Evolutionary conservation across 1,140 invertebrate genomes (phyloP).

Genomic region (Rhagoletis zephyria): DNA sequence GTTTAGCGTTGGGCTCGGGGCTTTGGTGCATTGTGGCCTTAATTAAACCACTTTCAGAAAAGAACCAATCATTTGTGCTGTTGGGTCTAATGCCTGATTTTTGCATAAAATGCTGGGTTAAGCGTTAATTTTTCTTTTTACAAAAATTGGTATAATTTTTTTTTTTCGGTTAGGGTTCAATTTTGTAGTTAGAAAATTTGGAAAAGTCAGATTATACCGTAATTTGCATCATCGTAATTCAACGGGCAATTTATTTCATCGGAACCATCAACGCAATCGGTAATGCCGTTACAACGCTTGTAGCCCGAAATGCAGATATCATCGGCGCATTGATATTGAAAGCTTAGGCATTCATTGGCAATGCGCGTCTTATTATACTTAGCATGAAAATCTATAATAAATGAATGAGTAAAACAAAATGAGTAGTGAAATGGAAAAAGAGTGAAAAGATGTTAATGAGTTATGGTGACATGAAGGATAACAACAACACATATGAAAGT

Average conservation of each 20-base stretch:
- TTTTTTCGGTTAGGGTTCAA: neutral
- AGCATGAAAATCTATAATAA: conserved; percentile 64
- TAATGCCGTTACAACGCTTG: conserved; percentile 79
- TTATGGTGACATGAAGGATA: neutral
- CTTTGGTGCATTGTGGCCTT: conserved; percentile 1
- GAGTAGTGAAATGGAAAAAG: conserved; percentile 34
- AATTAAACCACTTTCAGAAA: neutral
- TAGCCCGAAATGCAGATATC: conserved; percentile 79
- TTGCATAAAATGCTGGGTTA: neutral
- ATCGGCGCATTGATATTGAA: conserved; percentile 78
- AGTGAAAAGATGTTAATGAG: neutral
- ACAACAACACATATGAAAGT: conserved; percentile 22
- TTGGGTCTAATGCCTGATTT: neutral
- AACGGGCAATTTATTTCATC: conserved; percentile 80
- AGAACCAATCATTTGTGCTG: conserved; percentile 17
- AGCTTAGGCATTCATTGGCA: conserved; percentile 65
- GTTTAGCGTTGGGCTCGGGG: neutral
- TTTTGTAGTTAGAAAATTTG: conserved; percentile 1
- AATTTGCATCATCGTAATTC: conserved; percentile 66
- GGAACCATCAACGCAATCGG: conserved; percentile 79
- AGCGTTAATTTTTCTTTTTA: neutral
- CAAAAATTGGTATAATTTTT: conserved; percentile 30
- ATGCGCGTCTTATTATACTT: conserved; percentile 68
- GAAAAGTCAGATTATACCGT: conserved; percentile 62
- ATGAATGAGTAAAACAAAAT: conserved; percentile 21